These are phyloP conservation scores for Ciconia stormi DNA, from an alignment of 2,113 vertebrate species.

Conservation along the genomic window DNA sequence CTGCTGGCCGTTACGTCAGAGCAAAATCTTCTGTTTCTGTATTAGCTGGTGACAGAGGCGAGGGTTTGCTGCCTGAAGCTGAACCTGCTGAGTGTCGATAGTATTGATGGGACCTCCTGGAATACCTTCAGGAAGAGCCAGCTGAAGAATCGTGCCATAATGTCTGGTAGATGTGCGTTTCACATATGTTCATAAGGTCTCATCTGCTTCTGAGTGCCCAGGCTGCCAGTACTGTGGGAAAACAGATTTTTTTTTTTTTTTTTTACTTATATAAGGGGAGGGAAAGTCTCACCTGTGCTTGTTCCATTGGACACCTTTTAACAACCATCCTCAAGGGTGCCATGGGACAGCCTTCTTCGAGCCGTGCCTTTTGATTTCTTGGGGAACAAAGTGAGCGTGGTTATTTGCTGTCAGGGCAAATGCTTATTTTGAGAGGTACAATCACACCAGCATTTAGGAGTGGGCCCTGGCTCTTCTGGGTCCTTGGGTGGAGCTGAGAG, in stretches of 20 bases:
- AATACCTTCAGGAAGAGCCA: not conserved
- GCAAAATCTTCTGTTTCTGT: not conserved
- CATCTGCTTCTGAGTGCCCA: not conserved
- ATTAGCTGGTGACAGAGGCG: not conserved
- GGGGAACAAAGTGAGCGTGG: not conserved
- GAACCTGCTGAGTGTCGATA: not conserved
- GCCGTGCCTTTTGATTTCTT: not conserved
- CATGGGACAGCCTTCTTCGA: not conserved
- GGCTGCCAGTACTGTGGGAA: not conserved
- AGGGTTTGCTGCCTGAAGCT: not conserved
- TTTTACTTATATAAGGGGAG: not conserved
- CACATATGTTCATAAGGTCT: not conserved
- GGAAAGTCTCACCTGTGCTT: not conserved
- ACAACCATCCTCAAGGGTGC: not conserved
- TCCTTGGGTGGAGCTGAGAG: not conserved
- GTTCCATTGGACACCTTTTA: not conserved
- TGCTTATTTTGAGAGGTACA: not conserved
- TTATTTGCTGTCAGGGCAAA: not conserved
- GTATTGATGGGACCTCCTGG: not conserved
- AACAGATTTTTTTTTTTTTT: not conserved
- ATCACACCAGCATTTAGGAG: accelerated
- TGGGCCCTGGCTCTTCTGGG: not conserved
- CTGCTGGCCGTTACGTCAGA: not conserved
- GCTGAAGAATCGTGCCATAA: not conserved
- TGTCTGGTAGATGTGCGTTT: not conserved